Base-by-base conservation (phyloP, 2,888 invertebrate genomes). In the Caenorhabditis angaria region DNA sequence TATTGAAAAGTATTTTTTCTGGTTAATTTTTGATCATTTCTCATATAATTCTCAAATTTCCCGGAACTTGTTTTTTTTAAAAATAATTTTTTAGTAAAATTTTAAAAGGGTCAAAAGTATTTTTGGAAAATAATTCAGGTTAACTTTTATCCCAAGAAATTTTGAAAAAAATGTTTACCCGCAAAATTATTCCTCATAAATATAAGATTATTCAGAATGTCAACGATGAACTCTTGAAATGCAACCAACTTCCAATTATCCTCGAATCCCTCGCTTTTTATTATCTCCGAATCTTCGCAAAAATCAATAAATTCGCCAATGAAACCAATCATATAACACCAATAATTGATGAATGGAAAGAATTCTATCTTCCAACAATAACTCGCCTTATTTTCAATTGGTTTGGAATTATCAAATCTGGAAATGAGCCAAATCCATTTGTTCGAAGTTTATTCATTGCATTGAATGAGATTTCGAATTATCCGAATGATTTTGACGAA, bases 291-390 rank as follows among this genome's bases (percentile, higher is more conserved):
- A 35, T 69, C 4, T 73, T 55, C 56, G 28, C 51, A 5, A 50
- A 59, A 22, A 22, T 72, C 0, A 22, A 20, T 8, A 32, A 53
- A 2, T 55, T 53, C 6, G 41, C 61, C 0, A 29, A 50, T 0
- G 28, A n/a, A 12, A 54, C 27, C 22, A 28, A 41, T 1, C 27
- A 64, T 6, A 56, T 56, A 4, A 56, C 56, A 35, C 56, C 56
- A 22, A 32, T 56, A 4, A 20, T 56, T 4, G 56, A 56, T 22
- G 75, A 76, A 59, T 76, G 76, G 76, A 69, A 66, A 18, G 69
- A 76, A 14, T 71, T 72, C 50, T 71, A 63, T 47, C 51, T 53
- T 5, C 63, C 68, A 2, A 65, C 76, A 28, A 56, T 71, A 14
- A 24, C 12, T 20, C 55, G 14, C 53, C 57, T 28, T 32, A 55